Conservation (phyloP, 2,888 invertebrate species). For the Cetonia aurata region DNA sequence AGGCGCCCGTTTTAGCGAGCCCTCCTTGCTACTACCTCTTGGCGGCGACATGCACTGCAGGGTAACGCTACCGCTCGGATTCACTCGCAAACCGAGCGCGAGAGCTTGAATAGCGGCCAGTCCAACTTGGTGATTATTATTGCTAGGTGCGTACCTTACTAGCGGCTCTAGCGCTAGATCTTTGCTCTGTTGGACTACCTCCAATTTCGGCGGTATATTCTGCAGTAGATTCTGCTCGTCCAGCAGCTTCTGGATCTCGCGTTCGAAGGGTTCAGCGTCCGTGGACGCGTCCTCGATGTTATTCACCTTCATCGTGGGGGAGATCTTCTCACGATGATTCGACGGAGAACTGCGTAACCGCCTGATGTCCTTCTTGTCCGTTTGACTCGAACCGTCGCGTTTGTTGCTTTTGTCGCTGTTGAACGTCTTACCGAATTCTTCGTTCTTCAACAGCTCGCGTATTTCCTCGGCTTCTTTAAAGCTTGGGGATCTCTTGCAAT, state of each 20-base stretch:
- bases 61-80: constrained; percentile 64
- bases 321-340: constrained; percentile 63
- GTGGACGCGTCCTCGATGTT: constrained; percentile 67
- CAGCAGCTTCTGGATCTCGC: constrained; percentile 83
- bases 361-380: constrained; percentile 74
- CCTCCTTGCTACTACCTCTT: constrained; percentile 68
- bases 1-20: constrained; percentile 66
- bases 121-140: constrained; percentile 79
- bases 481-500: constrained; percentile 65
- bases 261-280: constrained; percentile 77
- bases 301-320: constrained; percentile 65
- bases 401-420: constrained; percentile 72
- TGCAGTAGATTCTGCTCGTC: constrained; percentile 78
- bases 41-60: constrained; percentile 64
- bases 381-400: constrained; percentile 75
- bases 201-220: constrained; percentile 73
- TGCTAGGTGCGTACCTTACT: constrained; percentile 66
- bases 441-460: constrained; percentile 59
- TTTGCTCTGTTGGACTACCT: constrained; percentile 73
- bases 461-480: constrained; percentile 67
- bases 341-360: constrained; percentile 70
- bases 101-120: constrained; percentile 84
- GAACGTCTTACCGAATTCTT: constrained; percentile 69
- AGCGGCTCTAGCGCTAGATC: constrained; percentile 70
- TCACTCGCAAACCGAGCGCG: constrained; percentile 68